Conservation (phyloP, 2,113 vertebrate species). For the Centropristis striata region DNA sequence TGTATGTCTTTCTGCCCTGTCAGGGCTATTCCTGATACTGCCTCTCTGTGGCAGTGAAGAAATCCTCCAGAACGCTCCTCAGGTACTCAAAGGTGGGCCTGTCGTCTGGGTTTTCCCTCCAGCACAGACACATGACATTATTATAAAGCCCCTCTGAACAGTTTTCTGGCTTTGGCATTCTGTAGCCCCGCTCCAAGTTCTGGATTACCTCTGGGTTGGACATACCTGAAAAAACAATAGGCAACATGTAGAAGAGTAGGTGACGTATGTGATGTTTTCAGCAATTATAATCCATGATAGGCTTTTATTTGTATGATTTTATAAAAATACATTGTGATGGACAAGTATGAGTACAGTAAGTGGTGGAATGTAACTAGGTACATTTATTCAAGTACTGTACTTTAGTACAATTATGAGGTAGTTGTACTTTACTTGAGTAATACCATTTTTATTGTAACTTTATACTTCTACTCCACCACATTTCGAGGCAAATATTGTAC, state of each 20-base stretch:
- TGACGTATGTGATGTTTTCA: neutral
- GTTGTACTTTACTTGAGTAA: too few species aligned
- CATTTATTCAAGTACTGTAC: too few species aligned
- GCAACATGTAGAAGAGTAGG: neutral
- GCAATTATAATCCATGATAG: neutral
- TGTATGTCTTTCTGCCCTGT: constrained; percentile 48
- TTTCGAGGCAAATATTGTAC: too few species aligned
- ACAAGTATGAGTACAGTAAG: neutral
- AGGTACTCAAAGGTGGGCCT: constrained; percentile 97
- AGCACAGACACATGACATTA: constrained; percentile 91
- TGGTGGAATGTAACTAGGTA: too few species aligned
- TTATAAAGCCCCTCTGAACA: constrained; percentile 91
- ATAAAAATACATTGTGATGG: neutral
- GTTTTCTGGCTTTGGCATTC: constrained; percentile 94
- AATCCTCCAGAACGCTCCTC: constrained; percentile 93
- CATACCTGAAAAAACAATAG: constrained; percentile 88
- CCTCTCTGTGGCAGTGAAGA: constrained; percentile 95
- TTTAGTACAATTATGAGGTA: too few species aligned
- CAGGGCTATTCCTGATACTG: constrained; percentile 93
- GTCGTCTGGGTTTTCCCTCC: constrained; percentile 91
- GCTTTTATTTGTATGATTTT: neutral
- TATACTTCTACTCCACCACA: too few species aligned
- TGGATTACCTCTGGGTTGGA: constrained; percentile 97
- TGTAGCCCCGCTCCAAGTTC: constrained; percentile 92
- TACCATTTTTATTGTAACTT: too few species aligned